A percentile compares a stretch with the other conserved stretches of the same genome.
Evolutionary conservation across 2,113 vertebrate genomes (phyloP).

Genomic region (Mesitornis unicolor): DNA sequence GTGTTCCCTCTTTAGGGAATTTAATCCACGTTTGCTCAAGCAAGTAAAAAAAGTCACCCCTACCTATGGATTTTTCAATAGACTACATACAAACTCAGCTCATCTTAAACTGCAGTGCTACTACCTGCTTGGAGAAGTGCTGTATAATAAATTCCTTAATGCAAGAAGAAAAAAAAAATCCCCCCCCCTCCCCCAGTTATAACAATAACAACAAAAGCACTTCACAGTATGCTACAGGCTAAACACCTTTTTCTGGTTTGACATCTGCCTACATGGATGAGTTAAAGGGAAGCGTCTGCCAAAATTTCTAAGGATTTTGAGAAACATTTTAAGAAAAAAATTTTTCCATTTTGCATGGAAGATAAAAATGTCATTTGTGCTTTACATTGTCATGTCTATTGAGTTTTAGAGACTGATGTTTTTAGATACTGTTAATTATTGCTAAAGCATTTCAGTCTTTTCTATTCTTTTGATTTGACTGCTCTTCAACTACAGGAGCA

Average conservation of each 20-base stretch:
- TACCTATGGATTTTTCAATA: neutral
- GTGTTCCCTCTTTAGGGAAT: neutral
- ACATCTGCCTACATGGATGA: neutral
- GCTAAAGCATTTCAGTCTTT: neutral
- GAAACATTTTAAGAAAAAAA: neutral
- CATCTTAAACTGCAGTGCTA: neutral
- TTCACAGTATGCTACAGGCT: neutral
- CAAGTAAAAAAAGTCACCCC: neutral
- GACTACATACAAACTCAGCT: neutral
- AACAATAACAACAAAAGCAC: neutral
- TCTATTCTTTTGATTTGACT: constrained; percentile 43
- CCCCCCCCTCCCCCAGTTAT: too few relatives aligned
- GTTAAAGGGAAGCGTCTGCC: neutral
- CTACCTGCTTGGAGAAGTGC: neutral
- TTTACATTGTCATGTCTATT: neutral
- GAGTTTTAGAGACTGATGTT: neutral
- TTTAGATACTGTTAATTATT: neutral
- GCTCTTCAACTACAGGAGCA: constrained; percentile 22
- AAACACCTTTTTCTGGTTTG: neutral
- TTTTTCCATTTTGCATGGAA: neutral
- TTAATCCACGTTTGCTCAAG: neutral
- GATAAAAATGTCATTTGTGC: neutral
- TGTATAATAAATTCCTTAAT: neutral
- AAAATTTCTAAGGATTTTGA: neutral
- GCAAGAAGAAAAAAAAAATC: accelerated